Percentiles rank a stretch among this genome's conserved stretches.
phyloP scores from a whole-genome alignment of 2,113 vertebrate genomes.

The Rhadina sibilatrix region DNA sequence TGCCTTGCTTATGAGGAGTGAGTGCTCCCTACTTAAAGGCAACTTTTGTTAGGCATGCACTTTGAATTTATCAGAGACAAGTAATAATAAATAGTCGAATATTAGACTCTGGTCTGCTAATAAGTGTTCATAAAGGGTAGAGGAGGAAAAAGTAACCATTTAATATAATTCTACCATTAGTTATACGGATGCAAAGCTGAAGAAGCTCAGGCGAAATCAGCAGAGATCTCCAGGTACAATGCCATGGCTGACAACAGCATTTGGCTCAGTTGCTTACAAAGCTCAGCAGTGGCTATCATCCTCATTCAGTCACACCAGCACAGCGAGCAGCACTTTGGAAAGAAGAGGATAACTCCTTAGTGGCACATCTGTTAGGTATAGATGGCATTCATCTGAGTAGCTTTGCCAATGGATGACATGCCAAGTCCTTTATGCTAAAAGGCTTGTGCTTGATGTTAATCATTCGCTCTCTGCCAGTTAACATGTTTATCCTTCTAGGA shows the following conservation, averaged over 20 bases:
- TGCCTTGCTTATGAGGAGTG: background rate
- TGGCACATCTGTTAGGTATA: constrained; percentile 57
- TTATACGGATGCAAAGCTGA: background rate
- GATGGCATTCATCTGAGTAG: constrained; percentile 45
- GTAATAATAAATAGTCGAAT: background rate
- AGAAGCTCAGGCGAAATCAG: background rate
- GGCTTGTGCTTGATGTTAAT: constrained; percentile 61
- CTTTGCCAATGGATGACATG: constrained; percentile 54
- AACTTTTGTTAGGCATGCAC: background rate
- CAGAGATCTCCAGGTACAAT: background rate
- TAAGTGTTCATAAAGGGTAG: background rate
- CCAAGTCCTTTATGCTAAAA: constrained; percentile 57
- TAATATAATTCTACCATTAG: background rate
- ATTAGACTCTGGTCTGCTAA: background rate
- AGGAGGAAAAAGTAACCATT: background rate
- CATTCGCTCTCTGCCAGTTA: constrained; percentile 62
- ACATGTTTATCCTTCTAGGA: constrained; percentile 69
- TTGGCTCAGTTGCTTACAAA: background rate
- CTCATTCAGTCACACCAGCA: constrained; percentile 13
- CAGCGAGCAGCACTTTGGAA: background rate
- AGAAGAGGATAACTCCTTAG: constrained; percentile 26
- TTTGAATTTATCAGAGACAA: background rate
- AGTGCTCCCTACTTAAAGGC: background rate
- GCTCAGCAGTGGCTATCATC: background rate
- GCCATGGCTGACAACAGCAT: background rate